Conservation (phyloP, 2,113 vertebrate species). For the Atlantisia rogersi region DNA sequence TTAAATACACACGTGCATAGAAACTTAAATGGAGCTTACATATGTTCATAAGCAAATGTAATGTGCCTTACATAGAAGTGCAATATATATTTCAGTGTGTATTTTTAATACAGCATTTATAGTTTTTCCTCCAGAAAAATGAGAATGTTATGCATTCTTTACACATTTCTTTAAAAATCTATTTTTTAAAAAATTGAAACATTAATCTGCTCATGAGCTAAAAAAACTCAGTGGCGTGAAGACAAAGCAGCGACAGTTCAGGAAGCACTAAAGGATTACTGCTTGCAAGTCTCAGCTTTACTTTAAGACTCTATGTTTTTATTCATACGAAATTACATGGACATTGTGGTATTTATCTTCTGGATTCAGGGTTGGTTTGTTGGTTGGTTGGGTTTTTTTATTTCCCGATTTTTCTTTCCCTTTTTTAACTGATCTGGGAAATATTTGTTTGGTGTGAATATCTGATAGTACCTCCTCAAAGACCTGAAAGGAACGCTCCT, state of each 20-base stretch:
- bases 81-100: neutral
- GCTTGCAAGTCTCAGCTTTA: neutral
- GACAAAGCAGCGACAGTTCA: neutral
- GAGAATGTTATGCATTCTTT: neutral
- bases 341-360: neutral
- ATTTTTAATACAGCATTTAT: neutral
- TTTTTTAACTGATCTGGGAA: neutral
- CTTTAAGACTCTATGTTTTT: neutral
- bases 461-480: neutral
- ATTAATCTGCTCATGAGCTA: slow-evolving; percentile 13
- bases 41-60: neutral
- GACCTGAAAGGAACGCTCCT: neutral
- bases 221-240: neutral
- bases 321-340: slow-evolving; percentile 14
- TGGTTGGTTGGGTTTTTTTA: neutral
- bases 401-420: neutral
- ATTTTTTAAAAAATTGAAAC: slow-evolving; percentile 1
- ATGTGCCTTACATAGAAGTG: neutral
- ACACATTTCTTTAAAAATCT: neutral
- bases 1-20: neutral
- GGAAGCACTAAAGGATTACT: neutral
- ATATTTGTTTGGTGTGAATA: neutral
- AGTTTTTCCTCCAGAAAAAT: neutral
- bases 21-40: neutral
- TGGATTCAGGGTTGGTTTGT: neutral